These are phyloP conservation scores for Pangasianodon hypophthalmus DNA, from an alignment of 2,113 vertebrate species.

Conservation along the genomic window DNA sequence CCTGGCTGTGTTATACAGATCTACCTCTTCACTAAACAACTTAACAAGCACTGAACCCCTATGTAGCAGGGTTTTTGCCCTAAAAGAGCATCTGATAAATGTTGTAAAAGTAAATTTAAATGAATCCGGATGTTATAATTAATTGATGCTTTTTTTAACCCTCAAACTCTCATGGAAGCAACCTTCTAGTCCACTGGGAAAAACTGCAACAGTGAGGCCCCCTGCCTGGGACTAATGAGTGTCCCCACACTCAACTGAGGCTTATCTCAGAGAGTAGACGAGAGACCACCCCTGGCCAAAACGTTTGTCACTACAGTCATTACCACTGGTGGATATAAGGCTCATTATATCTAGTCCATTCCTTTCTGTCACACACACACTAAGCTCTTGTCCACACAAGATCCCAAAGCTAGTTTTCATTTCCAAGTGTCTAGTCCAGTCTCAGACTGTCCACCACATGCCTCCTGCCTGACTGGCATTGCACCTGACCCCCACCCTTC, in stretches of 20 bases:
- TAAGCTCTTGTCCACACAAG: too few relatives aligned
- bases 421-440: neutral
- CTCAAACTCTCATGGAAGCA: neutral
- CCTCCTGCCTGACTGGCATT: too few relatives aligned
- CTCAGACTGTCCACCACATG: neutral
- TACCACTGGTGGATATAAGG: neutral
- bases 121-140: too few relatives aligned
- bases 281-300: neutral
- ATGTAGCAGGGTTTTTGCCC: neutral
- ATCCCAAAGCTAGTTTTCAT: neutral
- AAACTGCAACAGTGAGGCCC: neutral
- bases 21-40: neutral
- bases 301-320: neutral
- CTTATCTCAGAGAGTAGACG: neutral
- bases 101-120: neutral
- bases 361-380: neutral
- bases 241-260: neutral
- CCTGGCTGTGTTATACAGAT: neutral
- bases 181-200: neutral
- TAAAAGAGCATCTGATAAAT: neutral
- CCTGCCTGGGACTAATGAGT: neutral
- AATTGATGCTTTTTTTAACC: neutral
- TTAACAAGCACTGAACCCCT: neutral
- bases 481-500: neutral
- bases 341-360: neutral